These are phyloP conservation scores for Pantelozetes paolii DNA, from an alignment of 2,888 invertebrate genomes.

Conservation along the genomic window DNA sequence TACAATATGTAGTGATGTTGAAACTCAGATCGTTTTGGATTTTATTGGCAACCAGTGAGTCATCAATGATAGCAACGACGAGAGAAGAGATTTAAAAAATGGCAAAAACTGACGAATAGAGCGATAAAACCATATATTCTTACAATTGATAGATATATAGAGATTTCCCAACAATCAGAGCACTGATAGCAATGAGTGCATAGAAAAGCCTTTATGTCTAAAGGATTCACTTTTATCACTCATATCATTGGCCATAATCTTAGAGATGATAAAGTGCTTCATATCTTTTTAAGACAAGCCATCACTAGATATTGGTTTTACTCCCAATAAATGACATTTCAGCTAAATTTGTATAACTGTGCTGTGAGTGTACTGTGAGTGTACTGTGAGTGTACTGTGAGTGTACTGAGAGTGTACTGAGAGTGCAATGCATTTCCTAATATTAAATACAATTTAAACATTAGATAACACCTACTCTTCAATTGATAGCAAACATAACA, in stretches of 20 bases:
- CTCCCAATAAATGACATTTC: constrained; percentile 18
- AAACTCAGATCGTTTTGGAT: background rate
- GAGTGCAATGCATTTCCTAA: background rate
- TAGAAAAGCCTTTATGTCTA: background rate
- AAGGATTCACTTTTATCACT: constrained; percentile 2
- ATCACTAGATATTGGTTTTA: constrained; percentile 3
- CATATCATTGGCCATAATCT: constrained; percentile 18
- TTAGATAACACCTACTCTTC: constrained; percentile 3
- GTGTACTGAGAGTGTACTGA: no score
- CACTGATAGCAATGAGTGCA: background rate
- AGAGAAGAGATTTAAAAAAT: constrained; percentile 3
- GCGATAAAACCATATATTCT: background rate
- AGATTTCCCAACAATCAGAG: background rate
- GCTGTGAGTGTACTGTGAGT: no score
- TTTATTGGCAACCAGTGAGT: constrained; percentile 31
- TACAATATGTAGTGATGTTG: constrained; percentile 1
- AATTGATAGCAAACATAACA: background rate
- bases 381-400: no score
- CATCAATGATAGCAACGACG: constrained; percentile 7
- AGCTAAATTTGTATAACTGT: no score
- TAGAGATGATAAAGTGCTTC: constrained; percentile 3
- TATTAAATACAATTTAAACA: background rate
- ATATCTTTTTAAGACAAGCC: background rate
- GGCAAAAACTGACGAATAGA: background rate
- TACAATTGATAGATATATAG: background rate